Conservation (phyloP, 2,888 invertebrate genomes). For the Sarcophaga caerulescens region DNA sequence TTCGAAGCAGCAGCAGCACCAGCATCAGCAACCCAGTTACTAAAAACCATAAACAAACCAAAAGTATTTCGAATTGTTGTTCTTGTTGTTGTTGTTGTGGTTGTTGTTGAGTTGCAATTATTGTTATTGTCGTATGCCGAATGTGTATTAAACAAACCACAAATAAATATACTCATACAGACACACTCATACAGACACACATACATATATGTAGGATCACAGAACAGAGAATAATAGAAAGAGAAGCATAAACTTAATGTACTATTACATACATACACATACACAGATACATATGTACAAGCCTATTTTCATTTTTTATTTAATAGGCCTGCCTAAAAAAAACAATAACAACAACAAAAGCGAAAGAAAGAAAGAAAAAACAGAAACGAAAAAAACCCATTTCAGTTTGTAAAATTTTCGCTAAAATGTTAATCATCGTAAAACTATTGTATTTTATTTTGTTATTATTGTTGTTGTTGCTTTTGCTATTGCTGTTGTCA, state of each 20-base stretch:
- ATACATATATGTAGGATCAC: no score
- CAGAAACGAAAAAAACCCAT: background rate
- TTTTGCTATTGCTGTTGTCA: slow-evolving; percentile 31
- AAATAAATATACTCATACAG: slow-evolving; percentile 14
- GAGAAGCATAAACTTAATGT: no score
- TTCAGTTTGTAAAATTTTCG: slow-evolving; percentile 47
- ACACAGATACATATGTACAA: no score
- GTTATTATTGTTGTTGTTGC: slow-evolving; percentile 16
- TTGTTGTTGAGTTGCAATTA: background rate
- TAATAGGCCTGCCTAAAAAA: no score
- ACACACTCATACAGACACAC: background rate
- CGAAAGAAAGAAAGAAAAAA: no score
- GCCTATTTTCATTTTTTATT: no score
- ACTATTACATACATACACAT: background rate
- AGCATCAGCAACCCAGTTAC: slow-evolving; percentile 39
- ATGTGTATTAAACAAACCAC: slow-evolving; percentile 45
- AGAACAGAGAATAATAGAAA: no score
- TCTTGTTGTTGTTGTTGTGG: slow-evolving; percentile 3
- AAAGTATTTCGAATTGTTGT: slow-evolving; percentile 6
- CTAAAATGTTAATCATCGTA: slow-evolving; percentile 67
- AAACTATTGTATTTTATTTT: slow-evolving; percentile 62
- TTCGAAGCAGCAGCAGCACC: no score
- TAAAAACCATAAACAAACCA: slow-evolving; percentile 43
- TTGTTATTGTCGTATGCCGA: slow-evolving; percentile 15
- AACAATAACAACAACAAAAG: no score